These are phyloP conservation scores for Oligia latruncula DNA, from an alignment of 2,888 invertebrate genomes.

Conservation along the genomic window DNA sequence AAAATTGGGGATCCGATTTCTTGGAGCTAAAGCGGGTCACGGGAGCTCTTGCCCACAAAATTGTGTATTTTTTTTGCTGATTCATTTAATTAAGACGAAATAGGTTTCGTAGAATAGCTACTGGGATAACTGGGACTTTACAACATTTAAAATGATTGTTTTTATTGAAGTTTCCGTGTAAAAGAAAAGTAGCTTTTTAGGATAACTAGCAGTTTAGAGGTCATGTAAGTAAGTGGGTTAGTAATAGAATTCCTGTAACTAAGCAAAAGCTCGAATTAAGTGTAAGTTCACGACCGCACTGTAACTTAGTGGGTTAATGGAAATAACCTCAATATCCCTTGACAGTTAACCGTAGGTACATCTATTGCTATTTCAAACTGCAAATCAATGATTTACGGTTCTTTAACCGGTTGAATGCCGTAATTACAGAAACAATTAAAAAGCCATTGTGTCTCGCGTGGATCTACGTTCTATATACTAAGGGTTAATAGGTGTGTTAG, in stretches of 20 bases:
- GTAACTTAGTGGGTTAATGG: neutral
- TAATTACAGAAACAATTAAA: too few relatives aligned
- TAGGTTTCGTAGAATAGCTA: constrained; percentile 18
- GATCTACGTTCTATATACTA: too few relatives aligned
- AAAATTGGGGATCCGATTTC: constrained; percentile 50
- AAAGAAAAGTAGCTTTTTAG: neutral
- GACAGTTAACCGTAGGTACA: neutral
- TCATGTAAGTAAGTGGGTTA: neutral
- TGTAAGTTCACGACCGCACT: neutral
- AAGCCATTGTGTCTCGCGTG: too few relatives aligned
- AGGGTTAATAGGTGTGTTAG: neutral
- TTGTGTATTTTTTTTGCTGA: constrained; percentile 49
- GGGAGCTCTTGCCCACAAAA: constrained; percentile 39
- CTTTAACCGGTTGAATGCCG: neutral
- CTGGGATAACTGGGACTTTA: neutral
- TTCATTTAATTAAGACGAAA: constrained; percentile 30
- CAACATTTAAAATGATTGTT: neutral
- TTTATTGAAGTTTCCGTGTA: neutral
- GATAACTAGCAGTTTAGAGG: too few relatives aligned
- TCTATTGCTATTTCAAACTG: neutral
- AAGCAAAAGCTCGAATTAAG: neutral
- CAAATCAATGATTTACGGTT: neutral
- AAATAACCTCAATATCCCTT: neutral
- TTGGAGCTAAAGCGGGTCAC: constrained; percentile 42
- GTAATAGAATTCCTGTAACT: neutral